Base-by-base conservation (phyloP, 2,113 vertebrate species). In the Microtus richardsoni region DNA sequence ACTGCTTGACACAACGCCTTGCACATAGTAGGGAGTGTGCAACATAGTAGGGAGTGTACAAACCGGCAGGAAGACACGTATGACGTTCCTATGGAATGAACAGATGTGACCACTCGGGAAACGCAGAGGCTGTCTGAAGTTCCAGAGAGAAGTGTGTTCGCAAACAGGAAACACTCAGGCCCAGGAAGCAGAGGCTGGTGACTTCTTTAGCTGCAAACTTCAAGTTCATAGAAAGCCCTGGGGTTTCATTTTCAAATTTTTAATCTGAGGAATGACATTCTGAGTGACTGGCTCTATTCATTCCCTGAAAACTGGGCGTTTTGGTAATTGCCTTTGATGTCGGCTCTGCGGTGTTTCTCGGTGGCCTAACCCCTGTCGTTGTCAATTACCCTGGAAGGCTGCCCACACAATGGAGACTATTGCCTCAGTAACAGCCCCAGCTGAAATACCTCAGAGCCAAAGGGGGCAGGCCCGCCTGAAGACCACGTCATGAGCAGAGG, bases 241-340 rank as follows among this genome's bases (percentile, higher is more conserved):
- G 84, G 83, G 70, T 91, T 93, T 94, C 80, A 28, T 84, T 96
- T 92, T 95, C 82, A 77, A 33, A 94, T 64, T 78, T 71, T 78
- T 95, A 44, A 94, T 90, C 90, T 78, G 54, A 83, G 78, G 89
- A 89, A 79, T 75, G 85, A 80, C 88, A 77, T 93, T 93, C 94
- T 71, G 88, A 95, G 82, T 82, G 86, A 88, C 94, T 74, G 47
- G 91, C 82, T 96, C 96, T 47, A 49, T 93, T 94, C 89, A 60
- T 33, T 83, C 71, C 28, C 30, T 39, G 58, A 78, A 91, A 92
- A 94, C 96, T 71, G 88, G 94, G 39, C 87, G 78, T 82, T 30
- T 28, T 3, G 19, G n/a, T 82, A 93, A 90, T 83, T 97, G 86
- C 58, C 95, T 97, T 95, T 91, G 79, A 97, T 89, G 93, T 96